Evolutionary conservation across 2,113 vertebrate genomes (phyloP).

Genomic region (Pterocles gutturalis): DNA sequence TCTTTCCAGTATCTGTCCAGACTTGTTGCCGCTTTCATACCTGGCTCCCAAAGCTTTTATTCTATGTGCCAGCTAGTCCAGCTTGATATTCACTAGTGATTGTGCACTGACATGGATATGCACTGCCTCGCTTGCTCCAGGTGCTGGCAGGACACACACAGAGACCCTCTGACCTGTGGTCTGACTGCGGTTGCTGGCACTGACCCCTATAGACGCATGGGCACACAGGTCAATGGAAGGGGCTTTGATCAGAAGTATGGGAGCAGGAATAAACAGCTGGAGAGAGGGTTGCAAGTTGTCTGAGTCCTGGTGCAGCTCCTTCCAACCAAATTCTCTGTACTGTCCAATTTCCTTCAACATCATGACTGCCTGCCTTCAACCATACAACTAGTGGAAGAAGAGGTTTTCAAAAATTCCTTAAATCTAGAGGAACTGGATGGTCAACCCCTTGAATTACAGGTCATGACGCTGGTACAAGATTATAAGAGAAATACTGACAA

Average conservation of each 20-base stretch:
- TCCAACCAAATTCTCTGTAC: neutral
- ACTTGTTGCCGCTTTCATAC: neutral
- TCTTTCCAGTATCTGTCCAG: neutral
- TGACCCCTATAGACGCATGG: neutral
- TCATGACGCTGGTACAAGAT: neutral
- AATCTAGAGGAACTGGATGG: neutral
- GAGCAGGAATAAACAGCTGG: neutral
- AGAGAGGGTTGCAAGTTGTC: neutral
- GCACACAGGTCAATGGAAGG: too few species aligned
- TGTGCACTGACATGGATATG: neutral
- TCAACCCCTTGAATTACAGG: neutral
- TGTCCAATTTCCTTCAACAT: neutral
- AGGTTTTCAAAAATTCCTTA: neutral
- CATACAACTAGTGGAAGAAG: neutral
- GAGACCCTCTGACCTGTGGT: neutral
- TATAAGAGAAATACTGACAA: neutral
- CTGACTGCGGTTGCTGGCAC: neutral
- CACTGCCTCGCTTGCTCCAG: rapidly evolving
- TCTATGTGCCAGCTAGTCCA: neutral
- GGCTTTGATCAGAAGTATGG: neutral
- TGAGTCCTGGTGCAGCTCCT: neutral
- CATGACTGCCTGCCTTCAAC: rapidly evolving
- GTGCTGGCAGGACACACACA: neutral
- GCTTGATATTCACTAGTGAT: neutral
- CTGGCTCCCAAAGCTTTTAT: neutral